phyloP scores from a whole-genome alignment of 2,113 vertebrate genomes.

The Pluvialis apricaria region DNA sequence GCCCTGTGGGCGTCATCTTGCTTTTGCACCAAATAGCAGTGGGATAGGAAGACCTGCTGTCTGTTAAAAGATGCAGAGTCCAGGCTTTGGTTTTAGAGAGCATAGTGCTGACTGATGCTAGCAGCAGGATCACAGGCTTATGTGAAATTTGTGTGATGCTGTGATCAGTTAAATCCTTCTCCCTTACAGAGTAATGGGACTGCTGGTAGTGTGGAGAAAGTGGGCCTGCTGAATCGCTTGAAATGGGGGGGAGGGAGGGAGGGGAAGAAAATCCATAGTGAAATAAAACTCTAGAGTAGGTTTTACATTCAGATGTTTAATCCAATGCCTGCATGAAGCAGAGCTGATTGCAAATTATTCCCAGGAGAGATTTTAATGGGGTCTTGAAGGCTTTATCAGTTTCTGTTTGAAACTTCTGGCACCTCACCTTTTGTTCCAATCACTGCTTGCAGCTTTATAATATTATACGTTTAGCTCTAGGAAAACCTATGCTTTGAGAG shows the following conservation, averaged over 20 bases:
- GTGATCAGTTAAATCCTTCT: background rate
- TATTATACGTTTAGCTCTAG: background rate
- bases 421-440: background rate
- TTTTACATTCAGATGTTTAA: background rate
- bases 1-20: background rate
- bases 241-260: background rate
- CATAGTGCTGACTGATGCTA: background rate
- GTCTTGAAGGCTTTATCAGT: background rate
- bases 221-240: background rate
- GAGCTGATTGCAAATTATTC: background rate
- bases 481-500: background rate
- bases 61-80: background rate
- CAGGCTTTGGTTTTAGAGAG: background rate
- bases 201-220: background rate
- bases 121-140: background rate
- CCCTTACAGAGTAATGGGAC: background rate
- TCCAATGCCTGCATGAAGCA: background rate
- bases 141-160: background rate
- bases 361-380: background rate
- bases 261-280: background rate
- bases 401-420: background rate
- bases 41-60: background rate
- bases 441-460: background rate
- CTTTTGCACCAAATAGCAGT: background rate
- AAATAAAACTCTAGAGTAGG: background rate